A percentile compares a stretch with the other conserved stretches of the same genome.
Conservation (phyloP, 2,888 invertebrate genomes). For the Esperia sulphurella region DNA sequence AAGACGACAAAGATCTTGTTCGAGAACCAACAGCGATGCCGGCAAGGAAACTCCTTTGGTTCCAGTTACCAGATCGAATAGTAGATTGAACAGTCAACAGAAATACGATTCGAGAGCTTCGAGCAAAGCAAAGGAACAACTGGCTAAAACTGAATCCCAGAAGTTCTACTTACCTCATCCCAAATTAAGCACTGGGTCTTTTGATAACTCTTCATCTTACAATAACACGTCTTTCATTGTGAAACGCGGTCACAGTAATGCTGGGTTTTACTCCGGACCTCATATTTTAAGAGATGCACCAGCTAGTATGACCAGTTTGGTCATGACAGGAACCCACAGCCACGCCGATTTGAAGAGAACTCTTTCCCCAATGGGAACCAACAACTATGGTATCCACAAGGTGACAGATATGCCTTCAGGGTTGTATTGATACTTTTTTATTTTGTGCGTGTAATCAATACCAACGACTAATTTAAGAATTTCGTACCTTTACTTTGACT, state of each 20-base stretch:
- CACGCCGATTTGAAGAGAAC: slow-evolving; percentile 69
- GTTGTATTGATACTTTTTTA: slow-evolving; percentile 74
- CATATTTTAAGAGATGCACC: slow-evolving; percentile 68
- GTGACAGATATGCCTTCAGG: slow-evolving; percentile 87
- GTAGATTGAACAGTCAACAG: slow-evolving; percentile 32
- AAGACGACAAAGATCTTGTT: slow-evolving; percentile 59
- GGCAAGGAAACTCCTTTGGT: slow-evolving; percentile 60
- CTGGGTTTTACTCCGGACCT: slow-evolving; percentile 82
- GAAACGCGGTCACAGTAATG: slow-evolving; percentile 81
- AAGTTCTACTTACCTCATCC: slow-evolving; percentile 55
- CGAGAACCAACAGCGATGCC: slow-evolving; percentile 60
- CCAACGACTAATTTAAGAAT: slow-evolving; percentile 73
- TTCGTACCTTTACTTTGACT: slow-evolving; percentile 60
- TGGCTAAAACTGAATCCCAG: slow-evolving; percentile 45
- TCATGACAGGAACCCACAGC: slow-evolving; percentile 62
- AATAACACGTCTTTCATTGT: slow-evolving; percentile 79
- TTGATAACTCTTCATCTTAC: slow-evolving; percentile 55
- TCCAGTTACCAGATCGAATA: slow-evolving; percentile 52
- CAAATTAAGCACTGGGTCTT: slow-evolving; percentile 50
- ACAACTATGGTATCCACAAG: slow-evolving; percentile 76
- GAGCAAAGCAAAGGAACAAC: slow-evolving; percentile 46
- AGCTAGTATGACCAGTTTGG: slow-evolving; percentile 69
- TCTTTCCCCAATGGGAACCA: slow-evolving; percentile 58
- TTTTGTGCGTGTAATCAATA: slow-evolving; percentile 49
- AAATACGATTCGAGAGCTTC: slow-evolving; percentile 49